Percentiles rank a stretch among this genome's conserved stretches.
Conservation (phyloP, 1,140 invertebrate genomes). For the Sesamia nonagrioides region DNA sequence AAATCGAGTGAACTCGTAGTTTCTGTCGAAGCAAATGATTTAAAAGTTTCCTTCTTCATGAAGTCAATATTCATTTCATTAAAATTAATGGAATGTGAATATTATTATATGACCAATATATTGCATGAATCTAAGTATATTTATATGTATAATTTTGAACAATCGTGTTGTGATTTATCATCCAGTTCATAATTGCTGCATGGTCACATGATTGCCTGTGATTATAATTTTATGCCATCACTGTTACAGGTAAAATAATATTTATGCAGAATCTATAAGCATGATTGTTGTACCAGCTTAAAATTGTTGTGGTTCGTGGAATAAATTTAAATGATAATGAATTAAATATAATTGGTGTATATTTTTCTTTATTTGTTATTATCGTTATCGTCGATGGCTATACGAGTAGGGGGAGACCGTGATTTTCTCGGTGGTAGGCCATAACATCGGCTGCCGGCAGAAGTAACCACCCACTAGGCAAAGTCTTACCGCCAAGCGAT, state of each 20-base stretch:
- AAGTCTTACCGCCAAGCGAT: no score
- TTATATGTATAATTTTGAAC: not conserved
- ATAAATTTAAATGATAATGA: no score
- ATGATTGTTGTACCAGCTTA: no score
- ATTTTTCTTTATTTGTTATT: no score
- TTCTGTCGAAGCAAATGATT: not conserved
- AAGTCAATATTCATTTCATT: not conserved
- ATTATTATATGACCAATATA: not conserved
- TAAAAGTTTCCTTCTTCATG: conserved; percentile 3
- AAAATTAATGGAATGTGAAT: not conserved
- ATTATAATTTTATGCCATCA: conserved; percentile 27
- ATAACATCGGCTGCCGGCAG: no score
- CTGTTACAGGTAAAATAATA: conserved; percentile 13
- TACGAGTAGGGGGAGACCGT: no score
- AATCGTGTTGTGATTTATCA: not conserved
- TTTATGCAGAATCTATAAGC: not conserved
- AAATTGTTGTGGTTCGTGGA: no score
- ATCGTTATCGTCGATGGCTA: no score
- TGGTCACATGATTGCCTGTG: not conserved
- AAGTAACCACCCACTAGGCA: no score
- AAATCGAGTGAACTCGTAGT: conserved; percentile 13
- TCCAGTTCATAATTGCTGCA: not conserved
- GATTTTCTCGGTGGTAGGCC: no score
- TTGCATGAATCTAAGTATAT: not conserved
- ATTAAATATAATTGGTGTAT: no score